phyloP scores from a whole-genome alignment of 2,797 vertebrate species.

The Leuciscus waleckii region DNA sequence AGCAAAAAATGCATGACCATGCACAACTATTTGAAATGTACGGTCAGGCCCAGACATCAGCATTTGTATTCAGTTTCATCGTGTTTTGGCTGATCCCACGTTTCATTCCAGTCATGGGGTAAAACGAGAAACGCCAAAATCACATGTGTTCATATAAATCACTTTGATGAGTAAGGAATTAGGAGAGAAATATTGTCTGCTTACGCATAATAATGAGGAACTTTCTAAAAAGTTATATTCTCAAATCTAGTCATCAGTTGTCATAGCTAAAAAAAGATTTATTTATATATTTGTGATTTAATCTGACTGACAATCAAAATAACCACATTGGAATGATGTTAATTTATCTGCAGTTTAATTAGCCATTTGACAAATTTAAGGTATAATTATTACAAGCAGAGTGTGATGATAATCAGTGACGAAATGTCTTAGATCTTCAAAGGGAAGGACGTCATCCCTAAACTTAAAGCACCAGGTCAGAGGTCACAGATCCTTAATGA shows the following conservation, averaged over 20 bases:
- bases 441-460: background rate
- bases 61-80: constrained; percentile 62
- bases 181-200: constrained; percentile 17
- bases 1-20: constrained; percentile 62
- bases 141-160: constrained; percentile 49
- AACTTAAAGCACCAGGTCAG: background rate
- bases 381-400: background rate
- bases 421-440: background rate
- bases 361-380: background rate
- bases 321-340: background rate
- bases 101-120: constrained; percentile 53
- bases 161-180: constrained; percentile 46
- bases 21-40: constrained; percentile 61
- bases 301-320: background rate
- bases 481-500: constrained; percentile 3
- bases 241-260: background rate
- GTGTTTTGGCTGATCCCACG: constrained; percentile 51
- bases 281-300: background rate
- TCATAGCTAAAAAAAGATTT: background rate
- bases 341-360: background rate
- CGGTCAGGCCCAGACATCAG: constrained; percentile 58
- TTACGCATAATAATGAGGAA: constrained; percentile 17
- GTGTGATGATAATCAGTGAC: background rate
- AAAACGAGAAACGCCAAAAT: constrained; percentile 48
- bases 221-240: constrained; percentile 4